phyloP scores from a whole-genome alignment of 1,140 invertebrate species.

The Lordiphosa clarofinis region DNA sequence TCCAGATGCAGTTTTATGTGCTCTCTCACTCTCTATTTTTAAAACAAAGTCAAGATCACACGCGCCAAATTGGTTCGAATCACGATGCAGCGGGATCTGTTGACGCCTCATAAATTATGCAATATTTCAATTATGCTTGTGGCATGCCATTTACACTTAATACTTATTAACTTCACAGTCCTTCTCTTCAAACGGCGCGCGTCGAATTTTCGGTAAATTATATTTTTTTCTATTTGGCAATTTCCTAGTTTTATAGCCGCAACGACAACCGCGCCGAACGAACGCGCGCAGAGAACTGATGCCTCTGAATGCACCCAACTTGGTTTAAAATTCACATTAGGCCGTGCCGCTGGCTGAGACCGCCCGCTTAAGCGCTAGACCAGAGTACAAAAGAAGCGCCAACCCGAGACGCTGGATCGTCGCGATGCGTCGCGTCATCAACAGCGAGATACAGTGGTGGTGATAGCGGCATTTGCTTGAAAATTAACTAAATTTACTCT shows the following conservation, averaged over 20 bases:
- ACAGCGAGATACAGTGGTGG: constrained; percentile 33
- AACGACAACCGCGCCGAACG: constrained; percentile 48
- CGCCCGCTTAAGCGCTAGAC: constrained; percentile 20
- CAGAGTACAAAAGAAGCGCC: constrained; percentile 57
- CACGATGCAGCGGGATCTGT: constrained; percentile 18
- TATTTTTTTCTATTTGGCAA: constrained; percentile 12
- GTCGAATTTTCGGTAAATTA: constrained; percentile 4
- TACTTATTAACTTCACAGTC: constrained; percentile 36
- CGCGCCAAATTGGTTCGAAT: constrained; percentile 57
- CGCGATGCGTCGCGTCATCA: constrained; percentile 47
- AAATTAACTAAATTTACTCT: background rate
- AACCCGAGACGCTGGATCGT: constrained; percentile 22
- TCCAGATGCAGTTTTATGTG: constrained; percentile 8
- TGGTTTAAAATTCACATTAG: constrained; percentile 72
- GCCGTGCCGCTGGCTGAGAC: constrained; percentile 32
- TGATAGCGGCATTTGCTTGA: background rate
- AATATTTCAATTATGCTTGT: constrained; percentile 22
- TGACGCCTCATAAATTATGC: constrained; percentile 33
- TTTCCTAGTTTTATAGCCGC: constrained; percentile 22
- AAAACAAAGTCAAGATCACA: constrained; percentile 68
- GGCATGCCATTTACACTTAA: constrained; percentile 44
- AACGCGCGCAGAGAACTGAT: constrained; percentile 64
- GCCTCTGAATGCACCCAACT: constrained; percentile 60
- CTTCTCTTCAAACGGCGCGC: constrained; percentile 29
- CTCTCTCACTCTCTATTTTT: constrained; percentile 10